These are phyloP conservation scores for Xyrichtys novacula DNA, from an alignment of 2,797 vertebrate genomes.

Conservation along the genomic window DNA sequence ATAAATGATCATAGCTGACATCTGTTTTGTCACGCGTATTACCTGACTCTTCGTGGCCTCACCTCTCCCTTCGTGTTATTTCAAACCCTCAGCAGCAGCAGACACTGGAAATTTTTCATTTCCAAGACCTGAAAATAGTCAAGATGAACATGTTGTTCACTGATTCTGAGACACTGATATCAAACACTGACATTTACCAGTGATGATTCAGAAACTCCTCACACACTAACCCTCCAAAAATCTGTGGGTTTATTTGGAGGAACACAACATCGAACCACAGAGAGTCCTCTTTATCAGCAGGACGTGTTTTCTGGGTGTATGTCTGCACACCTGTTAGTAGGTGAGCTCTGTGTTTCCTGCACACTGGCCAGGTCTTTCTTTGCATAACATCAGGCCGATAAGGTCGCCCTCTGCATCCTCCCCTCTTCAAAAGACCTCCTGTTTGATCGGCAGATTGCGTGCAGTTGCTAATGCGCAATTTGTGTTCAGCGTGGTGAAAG, in stretches of 20 bases:
- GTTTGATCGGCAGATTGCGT: constrained; percentile 31
- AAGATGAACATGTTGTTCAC: background rate
- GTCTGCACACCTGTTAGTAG: background rate
- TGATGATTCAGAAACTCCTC: constrained; percentile 13
- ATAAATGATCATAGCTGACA: too few species aligned
- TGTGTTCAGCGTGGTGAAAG: constrained; percentile 39
- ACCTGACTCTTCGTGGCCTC: too few species aligned
- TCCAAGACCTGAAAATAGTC: background rate
- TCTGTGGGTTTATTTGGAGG: background rate
- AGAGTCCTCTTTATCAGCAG: background rate
- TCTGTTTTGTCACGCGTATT: too few species aligned
- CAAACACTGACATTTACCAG: constrained; percentile 6
- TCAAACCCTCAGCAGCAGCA: too few species aligned
- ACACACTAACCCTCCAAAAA: background rate
- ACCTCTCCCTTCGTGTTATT: too few species aligned
- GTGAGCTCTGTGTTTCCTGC: background rate
- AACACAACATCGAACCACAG: background rate
- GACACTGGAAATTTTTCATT: background rate
- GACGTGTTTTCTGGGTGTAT: background rate
- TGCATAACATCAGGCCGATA: constrained; percentile 3
- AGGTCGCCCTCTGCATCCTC: background rate
- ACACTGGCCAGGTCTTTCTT: background rate
- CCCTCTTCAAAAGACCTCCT: background rate
- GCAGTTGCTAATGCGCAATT: constrained; percentile 33
- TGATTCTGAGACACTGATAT: background rate